Evolutionary conservation across 2,113 vertebrate genomes (phyloP), one percentile per base, ranked within the genome.

Genomic region (Ancistrus triradiatus): DNA sequence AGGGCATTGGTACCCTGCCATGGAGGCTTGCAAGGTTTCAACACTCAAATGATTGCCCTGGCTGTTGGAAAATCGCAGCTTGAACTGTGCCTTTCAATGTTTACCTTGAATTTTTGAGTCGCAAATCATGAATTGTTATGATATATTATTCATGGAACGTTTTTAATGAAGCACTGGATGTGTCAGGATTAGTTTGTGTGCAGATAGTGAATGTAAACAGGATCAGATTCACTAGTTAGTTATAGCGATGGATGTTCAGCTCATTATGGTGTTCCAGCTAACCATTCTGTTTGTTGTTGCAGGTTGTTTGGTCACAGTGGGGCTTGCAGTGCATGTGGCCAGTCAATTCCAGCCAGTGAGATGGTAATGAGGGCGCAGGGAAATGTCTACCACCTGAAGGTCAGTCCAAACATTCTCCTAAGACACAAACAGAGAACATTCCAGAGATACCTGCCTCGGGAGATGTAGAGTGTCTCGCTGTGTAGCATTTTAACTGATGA

Each of bases 321-420:
- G 2, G 84, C 87, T 18, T 90, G 89, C 80, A 85, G 83, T 28
- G 86, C 89, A 3, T 90, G 89, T 57, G 85, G 86, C 40, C 87
- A 85, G 73, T 87, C 87, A 2, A 90, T 90, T 68, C 87, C 89
- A 6, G 85, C 89, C 51, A 90, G 86, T 38, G 89, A 90, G 77
- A 87, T 90, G 88, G 89, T 90, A 72, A 90, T 90, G 89, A 73
- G 89, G 70, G 85, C 86, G 9, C 89, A 88, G 69, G 86, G 86
- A 42, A 90, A 78, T 0, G 89, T 89, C 9, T 90, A 90, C 73
- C 89, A 90, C 73, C 78, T 90, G 2, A 90, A 90, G 79, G 89
- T 89, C 46, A 83, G 83, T 14, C 6, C 22, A 21, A 6, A 17
- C n/a, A n/a, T n/a, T n/a, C n/a, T n/a, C n/a, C n/a, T n/a, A n/a